Evolutionary conservation across 2,797 vertebrate genomes (phyloP), one percentile per base, ranked within the genome.

Genomic region (Lacerta agilis): DNA sequence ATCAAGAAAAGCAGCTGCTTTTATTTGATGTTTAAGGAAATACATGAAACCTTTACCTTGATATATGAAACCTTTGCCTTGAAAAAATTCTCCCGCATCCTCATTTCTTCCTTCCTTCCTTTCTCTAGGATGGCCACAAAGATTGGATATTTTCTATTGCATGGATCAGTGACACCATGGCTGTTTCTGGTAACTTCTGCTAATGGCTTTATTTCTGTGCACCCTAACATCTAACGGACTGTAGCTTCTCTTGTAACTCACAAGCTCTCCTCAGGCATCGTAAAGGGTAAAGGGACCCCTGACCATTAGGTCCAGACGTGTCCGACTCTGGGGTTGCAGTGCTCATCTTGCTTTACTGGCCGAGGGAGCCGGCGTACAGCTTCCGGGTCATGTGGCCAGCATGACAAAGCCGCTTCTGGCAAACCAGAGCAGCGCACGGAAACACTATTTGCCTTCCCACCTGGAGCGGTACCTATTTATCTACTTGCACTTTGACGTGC

Each of bases 91-190:
- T 64, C 20, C 61, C 0, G 61, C 17, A 18, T 73, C 72, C 72
- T 72, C 67, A 69, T 69, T n/a, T 69, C 9, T 73, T 86, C 4
- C 77, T 73, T 88, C 2, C 36, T 86, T n/a, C 38, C 85, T 86
- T 76, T 45, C 72, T 82, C 87, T 49, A 99, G 99, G 98, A 99
- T 92, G 98, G 99, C 83, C 99, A 99, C 95, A 99, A 99, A 93
- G 99, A 99, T 95, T 99, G 99, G 99, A 99, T 99, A 94, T 99
- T 99, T 97, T 99, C 99, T 89, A 99, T 99, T 93, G 98, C 98
- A 0, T 99, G 99, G 99, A 99, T 99, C 96, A 99, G 98, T 94
- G 99, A 99, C 96, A 98, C 96, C 89, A 98, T 99, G 98, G 99
- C 98, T 23, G 99, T 99, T 88, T 99, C 99, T 92, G 99, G 99